These are phyloP conservation scores for Cylindroiulus punctatus DNA, from an alignment of 2,888 invertebrate species.

Conservation along the genomic window DNA sequence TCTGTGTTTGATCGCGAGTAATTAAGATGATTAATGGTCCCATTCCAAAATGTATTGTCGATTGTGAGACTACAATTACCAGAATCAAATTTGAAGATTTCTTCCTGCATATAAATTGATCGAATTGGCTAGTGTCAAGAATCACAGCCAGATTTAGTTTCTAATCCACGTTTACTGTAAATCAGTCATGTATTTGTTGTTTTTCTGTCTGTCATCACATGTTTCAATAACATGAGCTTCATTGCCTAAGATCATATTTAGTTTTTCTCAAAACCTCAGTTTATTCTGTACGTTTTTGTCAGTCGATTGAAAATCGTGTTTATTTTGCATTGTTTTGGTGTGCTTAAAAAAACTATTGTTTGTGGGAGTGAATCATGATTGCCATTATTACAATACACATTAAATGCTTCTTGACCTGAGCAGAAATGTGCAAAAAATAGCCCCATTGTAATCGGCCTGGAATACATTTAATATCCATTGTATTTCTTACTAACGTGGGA, in stretches of 20 bases:
- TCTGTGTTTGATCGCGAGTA: background rate
- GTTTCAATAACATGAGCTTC: too few relatives aligned
- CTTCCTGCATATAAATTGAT: background rate
- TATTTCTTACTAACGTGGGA: constrained; percentile 4
- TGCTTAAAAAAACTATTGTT: constrained; percentile 1
- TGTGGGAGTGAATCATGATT: constrained; percentile 34
- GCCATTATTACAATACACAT: constrained; percentile 31
- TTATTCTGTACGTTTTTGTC: background rate
- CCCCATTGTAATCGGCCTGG: constrained; percentile 28
- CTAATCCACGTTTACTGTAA: too few relatives aligned
- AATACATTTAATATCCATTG: constrained; percentile 29
- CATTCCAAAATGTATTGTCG: background rate
- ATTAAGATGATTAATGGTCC: background rate
- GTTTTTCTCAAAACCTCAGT: background rate
- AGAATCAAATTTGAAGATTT: background rate
- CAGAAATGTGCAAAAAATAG: constrained; percentile 33
- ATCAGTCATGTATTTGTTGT: background rate
- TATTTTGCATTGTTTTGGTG: constrained; percentile 36
- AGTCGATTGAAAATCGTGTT: constrained; percentile 3
- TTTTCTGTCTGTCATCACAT: background rate
- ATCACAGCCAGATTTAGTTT: background rate
- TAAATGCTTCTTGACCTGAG: constrained; percentile 34
- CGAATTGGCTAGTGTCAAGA: background rate
- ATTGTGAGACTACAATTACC: background rate
- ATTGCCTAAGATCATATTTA: too few relatives aligned